Evolutionary conservation across 2,113 vertebrate genomes (phyloP).

Genomic region (Psammodynastes pulverulentus): DNA sequence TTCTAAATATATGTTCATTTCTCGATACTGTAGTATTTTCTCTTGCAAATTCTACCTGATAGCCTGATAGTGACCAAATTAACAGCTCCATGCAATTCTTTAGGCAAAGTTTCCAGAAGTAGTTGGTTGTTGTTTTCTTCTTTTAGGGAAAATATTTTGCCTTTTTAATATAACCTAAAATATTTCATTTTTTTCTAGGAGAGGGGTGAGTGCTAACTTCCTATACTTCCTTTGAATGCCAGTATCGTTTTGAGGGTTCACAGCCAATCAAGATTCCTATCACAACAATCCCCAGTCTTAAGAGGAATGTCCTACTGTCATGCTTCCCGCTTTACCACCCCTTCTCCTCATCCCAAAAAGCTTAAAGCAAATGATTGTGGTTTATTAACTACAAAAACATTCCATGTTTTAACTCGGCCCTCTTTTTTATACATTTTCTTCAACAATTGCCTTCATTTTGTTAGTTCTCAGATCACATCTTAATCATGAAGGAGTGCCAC

Average conservation of each 20-base stretch:
- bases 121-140: not conserved
- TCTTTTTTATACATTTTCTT: not conserved
- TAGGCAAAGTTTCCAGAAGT: not conserved
- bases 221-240: not conserved
- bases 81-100: not conserved
- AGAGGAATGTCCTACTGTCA: not conserved
- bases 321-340: not conserved
- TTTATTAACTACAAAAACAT: not conserved
- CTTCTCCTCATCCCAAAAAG: not conserved
- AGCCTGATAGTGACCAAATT: not conserved
- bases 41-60: slow-evolving; percentile 26
- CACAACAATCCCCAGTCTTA: not conserved
- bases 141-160: too few species aligned
- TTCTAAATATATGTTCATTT: slow-evolving; percentile 29
- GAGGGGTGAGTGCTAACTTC: too few species aligned
- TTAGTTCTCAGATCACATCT: not conserved
- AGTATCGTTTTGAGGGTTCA: not conserved
- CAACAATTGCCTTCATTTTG: not conserved
- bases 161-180: too few species aligned
- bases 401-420: not conserved
- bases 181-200: too few species aligned
- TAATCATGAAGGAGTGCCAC: not conserved
- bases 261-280: not conserved
- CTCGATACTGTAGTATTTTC: not conserved
- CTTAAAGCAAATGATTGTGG: not conserved